Evolutionary conservation across 2,888 invertebrate species (phyloP), one percentile per base, ranked within the genome.

Genomic region (Isoperla grammatica): DNA sequence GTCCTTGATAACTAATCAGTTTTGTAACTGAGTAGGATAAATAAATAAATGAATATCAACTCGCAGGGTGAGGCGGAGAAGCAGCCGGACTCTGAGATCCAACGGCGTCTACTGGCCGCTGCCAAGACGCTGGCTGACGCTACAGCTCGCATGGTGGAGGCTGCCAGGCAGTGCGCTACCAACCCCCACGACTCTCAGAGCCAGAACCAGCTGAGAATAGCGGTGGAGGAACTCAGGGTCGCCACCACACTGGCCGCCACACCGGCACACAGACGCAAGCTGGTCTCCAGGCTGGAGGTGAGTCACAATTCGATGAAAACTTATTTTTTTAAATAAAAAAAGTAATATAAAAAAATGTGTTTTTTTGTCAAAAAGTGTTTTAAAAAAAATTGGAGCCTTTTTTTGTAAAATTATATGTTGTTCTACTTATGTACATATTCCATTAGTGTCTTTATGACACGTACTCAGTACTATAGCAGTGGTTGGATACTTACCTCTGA

Each of bases 101-200:
- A 96, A 69, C 85, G 91, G 65, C 84, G 91, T 60, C 76, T 99
- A 56, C 75, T 99, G 48, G 94, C 94, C 0, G 99, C 99, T 0
- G 99, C 99, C 13, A 96, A 96, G 72, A 82, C 90, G 59, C 73
- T 92, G 46, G 98, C 98, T 0, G 97, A 98, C 74, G 98, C 98
- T 1, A 99, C 99, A 0, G 92, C 96, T 0, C 83, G 90, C 66
- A 90, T 99, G 88, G 97, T 98, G 20, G 97, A 98, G 74, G 95
- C 96, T 0, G 96, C 96, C 0, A 81, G 97, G 60, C 88, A 91
- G 56, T 96, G 96, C 73, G 94, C 95, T 0, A 87, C 88, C 20
- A 83, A 86, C 69, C 87, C 87, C 1, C 85, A 93, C 75, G 93
- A 95, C 68, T 81, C 87, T 1, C 81, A 82, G 61, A 88, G 88